Evolutionary conservation across 2,113 vertebrate species (phyloP).

Genomic region (Lonchura striata): DNA sequence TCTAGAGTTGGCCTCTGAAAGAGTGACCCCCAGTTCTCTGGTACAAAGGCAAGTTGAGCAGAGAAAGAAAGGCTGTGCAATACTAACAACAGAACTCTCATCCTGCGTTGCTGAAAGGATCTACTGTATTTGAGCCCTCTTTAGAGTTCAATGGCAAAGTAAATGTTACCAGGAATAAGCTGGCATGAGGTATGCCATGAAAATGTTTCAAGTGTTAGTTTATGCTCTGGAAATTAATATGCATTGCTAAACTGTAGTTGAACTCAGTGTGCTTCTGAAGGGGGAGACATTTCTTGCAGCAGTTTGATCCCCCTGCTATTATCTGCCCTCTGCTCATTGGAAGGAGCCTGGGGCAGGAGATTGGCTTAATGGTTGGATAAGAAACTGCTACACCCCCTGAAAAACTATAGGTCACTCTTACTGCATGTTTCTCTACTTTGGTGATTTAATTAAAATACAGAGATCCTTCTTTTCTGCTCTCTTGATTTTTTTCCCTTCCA

Average conservation of each 20-base stretch:
- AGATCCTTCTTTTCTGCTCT: neutral
- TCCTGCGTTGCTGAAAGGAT: neutral
- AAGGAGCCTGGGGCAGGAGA: neutral
- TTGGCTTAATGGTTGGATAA: neutral
- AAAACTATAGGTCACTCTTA: neutral
- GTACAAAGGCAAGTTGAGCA: neutral
- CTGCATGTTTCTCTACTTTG: neutral
- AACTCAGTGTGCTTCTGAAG: neutral
- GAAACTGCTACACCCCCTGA: neutral
- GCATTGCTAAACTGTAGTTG: neutral
- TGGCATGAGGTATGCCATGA: neutral
- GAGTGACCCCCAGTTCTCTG: neutral
- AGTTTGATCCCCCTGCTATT: neutral
- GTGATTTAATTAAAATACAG: neutral
- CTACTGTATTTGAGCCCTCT: neutral
- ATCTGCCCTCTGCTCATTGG: neutral
- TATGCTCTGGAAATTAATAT: slow-evolving; percentile 13
- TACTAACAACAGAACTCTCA: neutral
- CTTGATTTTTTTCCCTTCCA: neutral
- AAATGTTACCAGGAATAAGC: neutral
- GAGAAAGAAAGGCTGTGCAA: neutral
- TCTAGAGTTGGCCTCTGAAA: neutral
- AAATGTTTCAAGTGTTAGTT: slow-evolving; percentile 3
- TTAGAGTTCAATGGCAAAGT: neutral
- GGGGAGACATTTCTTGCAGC: neutral